A percentile compares a stretch with the other conserved stretches of the same genome.
These are phyloP conservation scores for Eurytemora carolleeae DNA, from an alignment of 1,140 invertebrate species.

Conservation along the genomic window DNA sequence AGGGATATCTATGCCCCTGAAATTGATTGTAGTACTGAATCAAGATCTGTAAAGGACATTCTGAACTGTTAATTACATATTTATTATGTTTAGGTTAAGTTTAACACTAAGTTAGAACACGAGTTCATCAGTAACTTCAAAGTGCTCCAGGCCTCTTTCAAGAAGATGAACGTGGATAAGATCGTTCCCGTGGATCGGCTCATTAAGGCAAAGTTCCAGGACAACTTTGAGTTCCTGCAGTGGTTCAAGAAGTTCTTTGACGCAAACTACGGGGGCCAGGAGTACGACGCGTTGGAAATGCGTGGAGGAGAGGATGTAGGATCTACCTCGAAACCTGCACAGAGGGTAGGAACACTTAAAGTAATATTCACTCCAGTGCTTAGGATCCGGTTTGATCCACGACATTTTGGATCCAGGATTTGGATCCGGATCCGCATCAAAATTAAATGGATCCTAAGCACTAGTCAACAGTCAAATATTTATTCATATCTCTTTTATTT, in stretches of 20 bases:
- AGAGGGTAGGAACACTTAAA: background rate
- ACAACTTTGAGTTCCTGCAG: slow-evolving; percentile 98
- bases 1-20: too few relatives aligned
- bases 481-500: too few relatives aligned
- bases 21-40: too few relatives aligned
- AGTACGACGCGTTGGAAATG: slow-evolving; percentile 69
- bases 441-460: too few relatives aligned
- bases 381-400: too few relatives aligned
- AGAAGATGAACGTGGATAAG: slow-evolving; percentile 87
- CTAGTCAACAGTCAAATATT: too few relatives aligned
- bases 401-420: too few relatives aligned
- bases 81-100: slow-evolving; percentile 82
- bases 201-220: slow-evolving; percentile 24
- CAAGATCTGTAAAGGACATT: too few relatives aligned
- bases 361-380: too few relatives aligned
- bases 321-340: background rate
- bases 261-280: slow-evolving; percentile 79
- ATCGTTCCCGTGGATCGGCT: slow-evolving; percentile 13
- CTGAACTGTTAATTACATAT: slow-evolving; percentile 41
- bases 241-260: slow-evolving; percentile 99
- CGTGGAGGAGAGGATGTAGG: slow-evolving; percentile 64
- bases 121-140: slow-evolving; percentile 99
- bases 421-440: too few relatives aligned
- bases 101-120: slow-evolving; percentile 92
- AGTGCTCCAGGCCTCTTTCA: slow-evolving; percentile 83